Conservation (phyloP, 2,888 invertebrate genomes). For the Incurvaria masculella region DNA sequence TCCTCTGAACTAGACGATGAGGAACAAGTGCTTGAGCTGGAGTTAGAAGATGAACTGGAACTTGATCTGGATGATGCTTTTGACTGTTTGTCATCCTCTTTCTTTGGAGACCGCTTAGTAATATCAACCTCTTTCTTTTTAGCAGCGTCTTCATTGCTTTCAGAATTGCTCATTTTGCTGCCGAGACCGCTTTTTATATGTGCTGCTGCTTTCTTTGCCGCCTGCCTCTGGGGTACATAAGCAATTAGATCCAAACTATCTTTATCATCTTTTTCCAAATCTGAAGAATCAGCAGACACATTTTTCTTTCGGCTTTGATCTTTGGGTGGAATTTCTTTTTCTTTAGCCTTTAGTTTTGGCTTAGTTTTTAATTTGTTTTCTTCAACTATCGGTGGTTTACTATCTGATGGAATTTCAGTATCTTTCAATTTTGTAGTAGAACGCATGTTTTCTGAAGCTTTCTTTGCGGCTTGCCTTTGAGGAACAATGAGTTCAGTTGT, state of each 20-base stretch:
- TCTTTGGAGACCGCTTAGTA: constrained; percentile 37
- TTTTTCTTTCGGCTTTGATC: constrained; percentile 49
- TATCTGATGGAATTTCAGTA: neutral
- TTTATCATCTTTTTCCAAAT: constrained; percentile 60
- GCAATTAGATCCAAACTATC: constrained; percentile 64
- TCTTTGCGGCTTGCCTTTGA: constrained; percentile 87
- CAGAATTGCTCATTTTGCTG: constrained; percentile 42
- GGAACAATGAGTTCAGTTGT: constrained; percentile 86
- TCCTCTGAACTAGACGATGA: constrained; percentile 62
- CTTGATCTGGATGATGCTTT: constrained; percentile 34
- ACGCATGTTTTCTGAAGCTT: constrained; percentile 84
- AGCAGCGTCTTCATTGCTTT: constrained; percentile 35
- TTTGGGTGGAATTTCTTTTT: constrained; percentile 33
- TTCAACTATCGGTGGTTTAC: constrained; percentile 21
- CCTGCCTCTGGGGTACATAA: constrained; percentile 86
- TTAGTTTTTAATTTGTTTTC: constrained; percentile 38
- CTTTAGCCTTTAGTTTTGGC: constrained; percentile 40
- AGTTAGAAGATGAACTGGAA: constrained; percentile 52
- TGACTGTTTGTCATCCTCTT: constrained; percentile 40
- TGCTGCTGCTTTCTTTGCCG: constrained; percentile 88
- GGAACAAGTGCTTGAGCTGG: constrained; percentile 53
- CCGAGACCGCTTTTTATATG: constrained; percentile 81
- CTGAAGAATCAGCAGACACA: constrained; percentile 40
- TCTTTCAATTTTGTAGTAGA: constrained; percentile 53
- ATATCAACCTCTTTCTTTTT: constrained; percentile 35